Evolutionary conservation across 2,888 invertebrate species (phyloP), one percentile per base, ranked within the genome.

Genomic region (Pogonocherus hispidulus): DNA sequence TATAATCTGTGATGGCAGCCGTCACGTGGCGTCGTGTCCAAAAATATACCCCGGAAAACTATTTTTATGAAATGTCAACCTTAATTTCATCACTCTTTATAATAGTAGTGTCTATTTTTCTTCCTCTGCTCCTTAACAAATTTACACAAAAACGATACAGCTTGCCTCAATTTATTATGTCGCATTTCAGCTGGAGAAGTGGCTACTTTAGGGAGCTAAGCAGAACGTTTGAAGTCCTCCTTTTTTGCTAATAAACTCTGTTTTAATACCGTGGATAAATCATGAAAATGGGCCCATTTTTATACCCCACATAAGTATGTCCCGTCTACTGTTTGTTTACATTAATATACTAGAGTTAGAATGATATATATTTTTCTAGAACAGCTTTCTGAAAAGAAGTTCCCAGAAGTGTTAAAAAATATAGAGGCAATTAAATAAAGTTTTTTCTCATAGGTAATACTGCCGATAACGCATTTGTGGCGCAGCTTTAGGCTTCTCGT

Each of bases 231-330:
- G n/a, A 41, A 41, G 14, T 23, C 3, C 51, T 51, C 16, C 27
- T 27, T 51, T 23, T 16, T 27, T 51, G 27, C 16, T 22, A 16
- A 27, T 27, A 16, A 51, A 27, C 23, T 27, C 19, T 19, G 8
- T 51, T 51, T 11, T 23, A 51, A 51, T 14, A 9, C 8, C 14
- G 16, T 16, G 51, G 1, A 51, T 51, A 51, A 51, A 51, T 51
- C 51, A 51, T 51, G n/a, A 5, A 14, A 51, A 51, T 8, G 51
- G 9, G 23, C 51, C 5, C 27, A 51, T 27, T 27, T 27, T 51
- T 51, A 49, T 49, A 49, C 47, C n/a, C 47, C 19, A 11, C 22
- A 11, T 22, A 19, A 22, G 9, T 49, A 49, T 19, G 22, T n/a
- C 47, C 20, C 20, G 22, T 20, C 32, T 11, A 11, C 16, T 19